Evolutionary conservation across 2,888 invertebrate genomes (phyloP).

Genomic region (Sycophila texana): DNA sequence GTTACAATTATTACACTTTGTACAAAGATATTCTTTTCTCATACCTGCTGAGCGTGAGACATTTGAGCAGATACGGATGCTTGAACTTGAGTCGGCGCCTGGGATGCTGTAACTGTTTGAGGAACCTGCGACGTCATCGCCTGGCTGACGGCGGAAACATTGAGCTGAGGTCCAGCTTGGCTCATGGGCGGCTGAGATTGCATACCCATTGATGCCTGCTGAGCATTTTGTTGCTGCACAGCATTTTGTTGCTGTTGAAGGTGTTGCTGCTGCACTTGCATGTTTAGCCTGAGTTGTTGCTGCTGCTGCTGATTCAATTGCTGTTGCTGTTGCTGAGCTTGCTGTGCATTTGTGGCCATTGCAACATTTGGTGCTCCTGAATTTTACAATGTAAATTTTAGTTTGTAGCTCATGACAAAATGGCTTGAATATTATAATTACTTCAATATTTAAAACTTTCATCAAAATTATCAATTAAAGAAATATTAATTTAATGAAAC

Average conservation of each 20-base stretch:
- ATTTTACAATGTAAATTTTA: not conserved
- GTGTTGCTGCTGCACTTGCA: constrained; percentile 64
- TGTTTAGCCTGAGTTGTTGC: constrained; percentile 66
- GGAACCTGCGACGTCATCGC: constrained; percentile 70
- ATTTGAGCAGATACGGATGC: constrained; percentile 67
- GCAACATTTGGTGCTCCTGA: constrained; percentile 65
- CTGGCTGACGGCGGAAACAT: constrained; percentile 69
- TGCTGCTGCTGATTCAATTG: constrained; percentile 69
- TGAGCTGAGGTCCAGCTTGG: constrained; percentile 67
- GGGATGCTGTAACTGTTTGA: constrained; percentile 70
- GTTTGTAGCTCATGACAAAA: not conserved
- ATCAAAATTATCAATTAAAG: too few relatives aligned
- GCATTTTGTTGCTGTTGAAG: constrained; percentile 70
- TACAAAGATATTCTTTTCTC: not conserved
- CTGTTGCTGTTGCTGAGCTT: constrained; percentile 73
- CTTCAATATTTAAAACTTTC: too few relatives aligned
- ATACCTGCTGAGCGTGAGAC: constrained; percentile 66
- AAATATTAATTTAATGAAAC: too few relatives aligned
- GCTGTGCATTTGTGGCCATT: constrained; percentile 73
- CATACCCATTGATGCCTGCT: constrained; percentile 72
- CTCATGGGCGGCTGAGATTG: constrained; percentile 68
- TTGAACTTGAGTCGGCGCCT: constrained; percentile 64
- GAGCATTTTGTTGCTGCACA: constrained; percentile 68
- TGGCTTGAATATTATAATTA: too few relatives aligned
- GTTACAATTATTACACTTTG: not conserved